Conservation (phyloP, 2,888 invertebrate genomes). For the Diploptera punctata region DNA sequence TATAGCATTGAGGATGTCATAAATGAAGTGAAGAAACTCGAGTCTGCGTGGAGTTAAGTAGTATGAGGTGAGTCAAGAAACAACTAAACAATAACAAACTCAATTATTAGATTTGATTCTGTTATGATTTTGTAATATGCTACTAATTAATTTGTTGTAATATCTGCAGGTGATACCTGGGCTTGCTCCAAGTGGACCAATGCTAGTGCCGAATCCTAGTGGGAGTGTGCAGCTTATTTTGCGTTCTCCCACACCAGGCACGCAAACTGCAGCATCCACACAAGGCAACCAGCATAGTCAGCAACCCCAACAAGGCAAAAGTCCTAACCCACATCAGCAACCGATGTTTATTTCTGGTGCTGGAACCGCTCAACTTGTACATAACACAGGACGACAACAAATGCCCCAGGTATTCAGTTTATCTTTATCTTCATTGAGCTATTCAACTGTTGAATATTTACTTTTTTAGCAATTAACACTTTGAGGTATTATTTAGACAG, state of each 20-base stretch:
- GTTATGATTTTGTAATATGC: too few relatives aligned
- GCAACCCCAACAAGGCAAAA: slow-evolving; percentile 26
- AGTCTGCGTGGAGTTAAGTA: too few relatives aligned
- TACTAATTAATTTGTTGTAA: too few relatives aligned
- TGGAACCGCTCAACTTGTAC: slow-evolving; percentile 35
- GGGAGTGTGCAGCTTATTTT: slow-evolving; percentile 75
- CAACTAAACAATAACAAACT: too few relatives aligned
- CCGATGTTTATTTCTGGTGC: slow-evolving; percentile 34
- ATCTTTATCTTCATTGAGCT: background rate
- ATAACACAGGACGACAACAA: slow-evolving; percentile 44
- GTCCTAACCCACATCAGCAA: slow-evolving; percentile 14
- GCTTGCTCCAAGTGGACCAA: slow-evolving; percentile 58
- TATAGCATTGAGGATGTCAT: too few relatives aligned
- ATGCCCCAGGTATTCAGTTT: slow-evolving; percentile 43
- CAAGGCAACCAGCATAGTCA: slow-evolving; percentile 16
- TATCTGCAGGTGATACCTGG: slow-evolving; percentile 45
- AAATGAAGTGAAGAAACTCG: too few relatives aligned
- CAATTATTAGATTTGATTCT: too few relatives aligned
- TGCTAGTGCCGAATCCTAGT: slow-evolving; percentile 64
- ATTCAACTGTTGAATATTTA: too few relatives aligned
- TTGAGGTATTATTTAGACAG: too few relatives aligned
- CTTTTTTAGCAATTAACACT: too few relatives aligned
- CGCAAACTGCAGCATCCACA: slow-evolving; percentile 50
- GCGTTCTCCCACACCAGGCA: slow-evolving; percentile 65
- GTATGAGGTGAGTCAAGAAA: too few relatives aligned